A percentile compares a stretch with the other conserved stretches of the same genome.
Evolutionary conservation across 2,797 vertebrate genomes (phyloP).

Genomic region (Muscicapa comitata): DNA sequence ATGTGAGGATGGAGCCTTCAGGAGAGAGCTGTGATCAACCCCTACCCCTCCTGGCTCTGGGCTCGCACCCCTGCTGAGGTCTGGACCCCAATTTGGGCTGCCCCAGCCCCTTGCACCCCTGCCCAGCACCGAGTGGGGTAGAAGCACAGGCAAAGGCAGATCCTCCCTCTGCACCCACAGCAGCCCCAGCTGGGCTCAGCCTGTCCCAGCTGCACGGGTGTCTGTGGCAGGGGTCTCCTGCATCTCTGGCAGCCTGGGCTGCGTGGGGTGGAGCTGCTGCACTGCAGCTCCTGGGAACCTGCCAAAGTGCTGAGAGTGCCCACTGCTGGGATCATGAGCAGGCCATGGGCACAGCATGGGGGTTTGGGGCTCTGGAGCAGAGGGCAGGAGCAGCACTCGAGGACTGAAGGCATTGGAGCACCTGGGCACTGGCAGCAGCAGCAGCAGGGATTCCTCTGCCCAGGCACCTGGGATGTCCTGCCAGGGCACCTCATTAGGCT

Average conservation of each 20-base stretch:
- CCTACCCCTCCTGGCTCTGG: neutral
- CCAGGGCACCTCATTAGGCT: neutral
- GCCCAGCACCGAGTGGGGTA: neutral
- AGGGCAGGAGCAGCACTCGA: neutral
- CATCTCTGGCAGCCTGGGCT: neutral
- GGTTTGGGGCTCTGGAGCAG: fast-evolving
- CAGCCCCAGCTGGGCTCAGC: neutral
- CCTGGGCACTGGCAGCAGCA: neutral
- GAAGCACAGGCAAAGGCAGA: neutral
- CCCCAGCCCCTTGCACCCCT: neutral
- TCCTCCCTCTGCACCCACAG: fast-evolving
- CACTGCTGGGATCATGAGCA: neutral
- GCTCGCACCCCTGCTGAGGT: neutral
- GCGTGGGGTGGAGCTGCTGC: conserved; percentile 29
- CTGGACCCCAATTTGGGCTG: fast-evolving
- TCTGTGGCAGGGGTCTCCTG: neutral
- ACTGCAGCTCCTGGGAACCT: conserved; percentile 10
- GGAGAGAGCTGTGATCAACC: neutral
- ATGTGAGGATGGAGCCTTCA: fast-evolving
- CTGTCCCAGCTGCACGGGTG: neutral
- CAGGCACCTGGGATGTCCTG: neutral
- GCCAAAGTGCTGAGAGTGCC: neutral
- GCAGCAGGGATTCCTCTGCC: neutral
- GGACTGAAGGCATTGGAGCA: neutral
- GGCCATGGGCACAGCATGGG: fast-evolving